A percentile compares a stretch with the other conserved stretches of the same genome.
These are phyloP conservation scores for Dasysyrphus albostriatus DNA, from an alignment of 2,888 invertebrate species.

Conservation along the genomic window DNA sequence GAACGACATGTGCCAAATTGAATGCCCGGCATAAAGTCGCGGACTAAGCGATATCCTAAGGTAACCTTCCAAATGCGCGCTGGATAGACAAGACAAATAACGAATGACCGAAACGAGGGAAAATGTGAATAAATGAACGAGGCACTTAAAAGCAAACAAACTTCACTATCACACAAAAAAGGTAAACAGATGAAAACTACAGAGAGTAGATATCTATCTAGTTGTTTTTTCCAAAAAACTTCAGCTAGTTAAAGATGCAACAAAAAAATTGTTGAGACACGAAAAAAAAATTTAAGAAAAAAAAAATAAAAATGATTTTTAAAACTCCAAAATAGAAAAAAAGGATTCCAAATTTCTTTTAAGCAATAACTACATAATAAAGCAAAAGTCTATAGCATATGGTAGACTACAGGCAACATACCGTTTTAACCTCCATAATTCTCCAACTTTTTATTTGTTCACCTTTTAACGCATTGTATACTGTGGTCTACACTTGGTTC, in stretches of 20 bases:
- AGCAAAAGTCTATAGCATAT: too few species aligned
- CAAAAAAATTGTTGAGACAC: not conserved
- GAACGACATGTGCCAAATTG: slow-evolving; percentile 69
- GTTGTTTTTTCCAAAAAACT: not conserved
- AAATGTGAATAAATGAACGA: slow-evolving; percentile 74
- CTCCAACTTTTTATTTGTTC: too few species aligned
- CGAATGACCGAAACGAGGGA: slow-evolving; percentile 67
- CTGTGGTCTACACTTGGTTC: too few species aligned
- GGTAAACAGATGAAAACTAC: slow-evolving; percentile 29
- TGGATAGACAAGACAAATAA: slow-evolving; percentile 68
- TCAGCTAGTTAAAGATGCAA: not conserved
- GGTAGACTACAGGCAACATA: too few species aligned
- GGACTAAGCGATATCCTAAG: slow-evolving; percentile 12
- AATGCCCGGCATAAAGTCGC: slow-evolving; percentile 72
- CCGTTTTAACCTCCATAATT: too few species aligned
- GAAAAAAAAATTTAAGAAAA: not conserved
- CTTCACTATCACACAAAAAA: slow-evolving; percentile 34
- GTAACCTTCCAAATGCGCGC: slow-evolving; percentile 5
- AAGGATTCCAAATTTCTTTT: too few species aligned
- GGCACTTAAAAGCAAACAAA: slow-evolving; percentile 74
- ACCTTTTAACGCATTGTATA: too few species aligned
- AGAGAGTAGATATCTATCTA: not conserved
- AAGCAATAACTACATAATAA: too few species aligned
- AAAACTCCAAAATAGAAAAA: too few species aligned
- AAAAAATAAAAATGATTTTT: too few species aligned